Evolutionary conservation across 2,113 vertebrate species (phyloP).

Genomic region (Glareola pratincola): DNA sequence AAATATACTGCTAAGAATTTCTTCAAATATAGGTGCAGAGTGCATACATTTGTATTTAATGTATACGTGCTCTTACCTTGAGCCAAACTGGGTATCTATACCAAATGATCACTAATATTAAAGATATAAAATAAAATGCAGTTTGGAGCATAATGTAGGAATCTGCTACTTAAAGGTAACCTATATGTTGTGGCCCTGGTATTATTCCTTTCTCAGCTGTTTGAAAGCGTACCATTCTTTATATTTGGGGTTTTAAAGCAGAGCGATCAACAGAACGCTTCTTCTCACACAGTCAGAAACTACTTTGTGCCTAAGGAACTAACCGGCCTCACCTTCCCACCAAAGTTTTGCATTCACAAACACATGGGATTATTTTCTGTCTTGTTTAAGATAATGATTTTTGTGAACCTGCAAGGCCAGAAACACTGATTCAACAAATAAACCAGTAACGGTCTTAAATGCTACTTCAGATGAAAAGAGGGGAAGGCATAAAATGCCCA

Average conservation of each 20-base stretch:
- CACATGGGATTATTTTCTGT: background rate
- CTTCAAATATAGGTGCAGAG: background rate
- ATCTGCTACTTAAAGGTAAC: background rate
- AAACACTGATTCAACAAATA: conserved; percentile 59
- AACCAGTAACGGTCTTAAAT: background rate
- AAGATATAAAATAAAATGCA: background rate
- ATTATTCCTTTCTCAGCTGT: background rate
- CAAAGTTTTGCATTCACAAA: background rate
- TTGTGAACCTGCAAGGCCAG: conserved; percentile 33
- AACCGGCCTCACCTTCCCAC: background rate
- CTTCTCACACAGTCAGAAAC: background rate
- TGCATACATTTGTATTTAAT: background rate
- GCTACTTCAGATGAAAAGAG: background rate
- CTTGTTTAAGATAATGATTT: background rate
- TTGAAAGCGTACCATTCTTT: background rate
- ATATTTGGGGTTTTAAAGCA: background rate
- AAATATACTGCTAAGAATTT: background rate
- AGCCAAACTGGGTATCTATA: background rate
- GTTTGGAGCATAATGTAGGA: background rate
- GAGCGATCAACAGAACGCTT: background rate
- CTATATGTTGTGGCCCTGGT: background rate
- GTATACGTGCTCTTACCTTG: too few species aligned
- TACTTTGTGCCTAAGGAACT: background rate
- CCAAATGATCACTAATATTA: background rate
- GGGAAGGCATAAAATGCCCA: background rate